These are phyloP conservation scores for Tetragonula carbonaria DNA, from an alignment of 2,888 invertebrate species.

Conservation along the genomic window DNA sequence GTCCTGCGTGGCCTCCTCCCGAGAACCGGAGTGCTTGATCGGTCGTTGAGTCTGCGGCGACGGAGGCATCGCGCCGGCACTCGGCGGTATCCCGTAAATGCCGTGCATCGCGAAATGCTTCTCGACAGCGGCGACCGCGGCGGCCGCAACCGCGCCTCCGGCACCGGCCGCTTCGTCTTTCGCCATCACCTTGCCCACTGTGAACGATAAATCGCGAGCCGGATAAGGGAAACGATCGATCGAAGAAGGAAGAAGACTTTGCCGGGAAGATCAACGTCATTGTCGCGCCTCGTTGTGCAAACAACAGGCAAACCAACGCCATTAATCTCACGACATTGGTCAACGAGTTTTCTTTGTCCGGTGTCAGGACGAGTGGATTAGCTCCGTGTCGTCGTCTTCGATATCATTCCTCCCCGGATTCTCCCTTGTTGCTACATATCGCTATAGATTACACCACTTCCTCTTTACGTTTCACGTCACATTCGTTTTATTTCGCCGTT, in stretches of 20 bases:
- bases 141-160: constrained; percentile 76
- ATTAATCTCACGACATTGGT: not conserved
- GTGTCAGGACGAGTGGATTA: too few species aligned
- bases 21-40: constrained; percentile 78
- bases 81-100: constrained; percentile 80
- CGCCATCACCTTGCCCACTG: constrained; percentile 81
- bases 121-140: constrained; percentile 80
- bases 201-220: constrained; percentile 10
- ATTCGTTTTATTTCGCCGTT: not conserved
- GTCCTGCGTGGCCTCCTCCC: constrained; percentile 84
- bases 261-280: not conserved
- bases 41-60: constrained; percentile 83
- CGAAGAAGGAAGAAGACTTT: not conserved
- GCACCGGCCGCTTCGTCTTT: constrained; percentile 79
- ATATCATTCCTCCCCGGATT: too few species aligned
- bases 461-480: not conserved
- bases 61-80: constrained; percentile 79
- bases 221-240: constrained; percentile 5
- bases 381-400: not conserved
- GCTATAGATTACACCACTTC: not conserved
- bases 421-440: too few species aligned
- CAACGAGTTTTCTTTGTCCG: not conserved
- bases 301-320: not conserved
- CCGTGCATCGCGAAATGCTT: constrained; percentile 82
- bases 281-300: not conserved